Base-by-base conservation (phyloP, 2,797 vertebrate species). In the Pangasius djambal region DNA sequence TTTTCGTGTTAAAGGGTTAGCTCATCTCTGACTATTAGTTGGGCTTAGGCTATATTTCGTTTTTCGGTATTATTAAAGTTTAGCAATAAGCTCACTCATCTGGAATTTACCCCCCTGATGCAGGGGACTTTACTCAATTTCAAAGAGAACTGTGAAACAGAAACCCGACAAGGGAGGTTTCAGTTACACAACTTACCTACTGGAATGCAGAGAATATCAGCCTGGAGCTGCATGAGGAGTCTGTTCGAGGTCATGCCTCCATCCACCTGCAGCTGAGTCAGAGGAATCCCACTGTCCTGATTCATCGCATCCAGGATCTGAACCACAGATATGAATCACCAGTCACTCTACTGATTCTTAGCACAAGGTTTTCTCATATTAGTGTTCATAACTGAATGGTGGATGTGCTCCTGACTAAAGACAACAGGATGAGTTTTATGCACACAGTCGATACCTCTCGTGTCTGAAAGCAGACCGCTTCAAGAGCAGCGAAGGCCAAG, bases 291-390 rank as follows among this genome's bases (percentile, higher is more conserved):
- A 90, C 97, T 98, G 95, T 99, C 98, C 61, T 98, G 97, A 92
- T 99, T 99, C 96, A 99, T 99, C 83, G 98, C 98, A 87, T 99
- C 98, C 92, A 99, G 93, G 91, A 99, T 97, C 98, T 99, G 70
- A 86, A 90, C 48, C 70, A 75, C 31, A 20, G 3, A 85, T 28
- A 70, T 52, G 12, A 86, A 65, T 69, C 31, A 82, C 12, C 83
- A 79, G 25, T 20, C 72, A 89, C 8, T 37, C 25, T 31, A 55
- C 31, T 72, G n/a, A 67, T 7, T 44, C 40, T 22, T 4, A 31
- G 6, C 9, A 7, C n/a, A 37, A 34, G 16, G 55, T 22, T 20
- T 82, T 44, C 37, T 63, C 18, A 37, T 59, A 59, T 25, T 15
- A 63, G 20, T 3, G 34, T 4, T 16, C 40, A 7, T 55, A 9